Evolutionary conservation across 1,140 invertebrate genomes (phyloP), one percentile per base, ranked within the genome.

Genomic region (Cepaea nemoralis): DNA sequence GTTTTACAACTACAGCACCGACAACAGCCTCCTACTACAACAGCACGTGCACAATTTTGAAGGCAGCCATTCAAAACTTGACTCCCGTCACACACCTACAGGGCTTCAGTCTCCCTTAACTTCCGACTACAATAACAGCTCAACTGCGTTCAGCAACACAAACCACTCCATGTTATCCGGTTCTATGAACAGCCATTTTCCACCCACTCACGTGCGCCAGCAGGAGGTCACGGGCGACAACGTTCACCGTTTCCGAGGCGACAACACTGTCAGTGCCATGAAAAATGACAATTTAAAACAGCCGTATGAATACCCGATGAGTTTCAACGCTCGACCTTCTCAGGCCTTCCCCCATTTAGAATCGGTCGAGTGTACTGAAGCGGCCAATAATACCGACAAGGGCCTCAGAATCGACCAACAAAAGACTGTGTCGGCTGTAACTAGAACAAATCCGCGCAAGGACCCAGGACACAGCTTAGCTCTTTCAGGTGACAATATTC

Each of bases 221-320:
- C 71, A 39, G 71, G 31, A 42, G 12, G 6, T 27, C 39, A 48
- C 50, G 16, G 24, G 69, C 69, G 71, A 74, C 71, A 48, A 33
- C 39, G 50, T 27, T 33, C 75, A 19, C 39, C 31, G 75, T 77
- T 77, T 45, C 75, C 55, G 33, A 39, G 31, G 42, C 75, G 42
- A 77, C 75, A 77, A 42, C 0, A 31, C 37, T 42, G n/a, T 42
- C 14, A 37, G 22, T 27, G 16, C 1, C 50, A 77, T 77, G 75
- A 77, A 77, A 77, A 77, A 63, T 63, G 75, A 77, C 33, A 39
- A 24, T 77, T 77, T 63, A 77, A 77, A 5, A 1, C 27, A 63
- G 31, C 5, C 55, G 48, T 77, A 63, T 77, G 48, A 77, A 63
- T 77, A 77, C 75, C 31, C 39, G 40, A 45, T 48, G 31, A 45